Conservation (phyloP, 1,140 invertebrate genomes). For the Panulirus ornatus region DNA sequence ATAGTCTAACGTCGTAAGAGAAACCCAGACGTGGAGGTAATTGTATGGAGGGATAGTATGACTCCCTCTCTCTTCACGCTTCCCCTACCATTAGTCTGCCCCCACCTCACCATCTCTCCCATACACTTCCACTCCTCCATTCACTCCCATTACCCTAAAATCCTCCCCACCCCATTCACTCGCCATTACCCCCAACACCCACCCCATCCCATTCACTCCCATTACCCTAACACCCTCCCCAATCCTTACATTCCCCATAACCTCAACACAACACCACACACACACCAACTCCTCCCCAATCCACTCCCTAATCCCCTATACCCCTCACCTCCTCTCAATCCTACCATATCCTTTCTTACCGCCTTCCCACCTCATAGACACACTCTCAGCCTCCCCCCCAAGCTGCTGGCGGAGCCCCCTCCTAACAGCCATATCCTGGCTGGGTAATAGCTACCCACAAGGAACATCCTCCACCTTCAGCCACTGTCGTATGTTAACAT, state of each 20-base stretch:
- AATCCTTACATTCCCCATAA: background rate
- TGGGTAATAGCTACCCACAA: too few relatives aligned
- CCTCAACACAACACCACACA: too few relatives aligned
- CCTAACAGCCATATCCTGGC: constrained; percentile 28
- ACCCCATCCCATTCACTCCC: background rate
- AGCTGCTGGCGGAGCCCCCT: background rate
- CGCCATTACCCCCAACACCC: background rate
- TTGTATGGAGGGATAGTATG: background rate
- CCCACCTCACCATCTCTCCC: background rate
- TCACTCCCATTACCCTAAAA: background rate
- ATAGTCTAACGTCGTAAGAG: too few relatives aligned
- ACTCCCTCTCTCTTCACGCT: background rate
- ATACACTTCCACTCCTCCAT: background rate
- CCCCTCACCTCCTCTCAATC: background rate
- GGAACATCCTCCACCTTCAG: constrained; percentile 8
- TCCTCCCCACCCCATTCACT: background rate
- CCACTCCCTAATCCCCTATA: background rate
- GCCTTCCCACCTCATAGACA: background rate
- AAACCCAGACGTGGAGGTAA: too few relatives aligned
- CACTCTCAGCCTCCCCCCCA: background rate
- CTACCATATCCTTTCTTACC: background rate
- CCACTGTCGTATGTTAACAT: background rate
- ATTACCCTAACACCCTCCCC: background rate
- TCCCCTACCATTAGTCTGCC: background rate
- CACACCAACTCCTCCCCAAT: background rate